Conservation (phyloP, 2,113 vertebrate species). For the Lamprologus sp. region DNA sequence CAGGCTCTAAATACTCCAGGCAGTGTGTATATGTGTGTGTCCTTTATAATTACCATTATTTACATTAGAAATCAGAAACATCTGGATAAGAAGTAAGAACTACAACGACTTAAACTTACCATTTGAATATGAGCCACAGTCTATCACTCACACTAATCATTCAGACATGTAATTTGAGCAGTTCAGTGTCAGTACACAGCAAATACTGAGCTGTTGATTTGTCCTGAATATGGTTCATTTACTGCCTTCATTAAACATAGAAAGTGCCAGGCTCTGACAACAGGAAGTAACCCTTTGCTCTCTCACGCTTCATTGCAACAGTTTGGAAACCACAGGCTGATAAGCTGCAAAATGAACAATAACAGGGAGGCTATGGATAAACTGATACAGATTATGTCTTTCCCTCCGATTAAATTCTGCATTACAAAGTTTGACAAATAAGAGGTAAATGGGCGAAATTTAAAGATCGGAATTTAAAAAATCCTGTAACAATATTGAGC, state of each 20-base stretch:
- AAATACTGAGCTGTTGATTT: background rate
- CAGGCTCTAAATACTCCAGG: constrained; percentile 12
- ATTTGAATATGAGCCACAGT: background rate
- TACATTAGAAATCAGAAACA: background rate
- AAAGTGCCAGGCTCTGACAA: background rate
- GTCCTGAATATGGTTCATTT: background rate
- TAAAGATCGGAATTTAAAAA: background rate
- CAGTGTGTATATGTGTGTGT: background rate
- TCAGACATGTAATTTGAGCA: background rate
- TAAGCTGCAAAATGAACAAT: background rate
- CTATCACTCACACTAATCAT: background rate
- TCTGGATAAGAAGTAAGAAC: background rate
- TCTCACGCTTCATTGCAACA: background rate
- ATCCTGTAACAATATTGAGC: background rate
- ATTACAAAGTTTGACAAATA: background rate
- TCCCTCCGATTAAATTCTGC: background rate
- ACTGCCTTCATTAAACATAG: background rate
- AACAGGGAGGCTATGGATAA: background rate
- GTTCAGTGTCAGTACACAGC: background rate
- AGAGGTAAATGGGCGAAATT: background rate
- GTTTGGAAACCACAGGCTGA: background rate
- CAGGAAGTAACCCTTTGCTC: constrained; percentile 4
- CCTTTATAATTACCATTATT: constrained; percentile 8
- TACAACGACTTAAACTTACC: background rate
- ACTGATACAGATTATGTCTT: background rate